Conservation (phyloP, 2,113 vertebrate genomes). For the Engystomops pustulosus region DNA sequence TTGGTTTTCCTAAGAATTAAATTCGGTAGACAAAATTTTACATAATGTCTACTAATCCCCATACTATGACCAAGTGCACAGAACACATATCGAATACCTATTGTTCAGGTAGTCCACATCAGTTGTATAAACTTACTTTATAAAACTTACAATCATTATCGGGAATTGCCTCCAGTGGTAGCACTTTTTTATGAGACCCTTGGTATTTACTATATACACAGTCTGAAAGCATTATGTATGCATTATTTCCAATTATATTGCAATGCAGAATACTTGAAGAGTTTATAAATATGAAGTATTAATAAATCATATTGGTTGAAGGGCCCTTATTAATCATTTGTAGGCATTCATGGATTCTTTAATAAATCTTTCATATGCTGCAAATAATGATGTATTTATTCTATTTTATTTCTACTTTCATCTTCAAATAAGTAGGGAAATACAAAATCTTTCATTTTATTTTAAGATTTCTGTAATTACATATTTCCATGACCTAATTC, state of each 20-base stretch:
- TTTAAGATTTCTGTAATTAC: slow-evolving; percentile 10
- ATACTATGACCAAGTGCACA: background rate
- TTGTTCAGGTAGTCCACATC: background rate
- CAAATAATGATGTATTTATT: slow-evolving; percentile 36
- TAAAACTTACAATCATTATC: background rate
- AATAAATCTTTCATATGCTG: slow-evolving; percentile 8
- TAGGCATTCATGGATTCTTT: slow-evolving; percentile 28
- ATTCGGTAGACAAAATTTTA: no score
- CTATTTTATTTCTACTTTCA: slow-evolving; percentile 32
- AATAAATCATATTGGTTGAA: slow-evolving; percentile 31
- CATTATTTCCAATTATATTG: slow-evolving; percentile 38
- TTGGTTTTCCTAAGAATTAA: background rate
- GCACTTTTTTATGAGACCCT: background rate
- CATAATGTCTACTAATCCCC: background rate
- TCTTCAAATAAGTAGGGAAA: slow-evolving; percentile 11
- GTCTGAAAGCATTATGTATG: slow-evolving; percentile 30
- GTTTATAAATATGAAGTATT: slow-evolving; percentile 31
- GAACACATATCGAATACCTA: background rate
- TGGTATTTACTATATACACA: slow-evolving; percentile 1
- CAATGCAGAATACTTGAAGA: slow-evolving; percentile 18
- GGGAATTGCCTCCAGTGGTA: background rate
- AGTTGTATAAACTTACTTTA: no score
- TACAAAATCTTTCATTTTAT: background rate
- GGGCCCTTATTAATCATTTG: slow-evolving; percentile 27
- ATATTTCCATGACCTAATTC: slow-evolving; percentile 21